Evolutionary conservation across 2,888 invertebrate species (phyloP).

Genomic region (Fissipunctia ypsillon): DNA sequence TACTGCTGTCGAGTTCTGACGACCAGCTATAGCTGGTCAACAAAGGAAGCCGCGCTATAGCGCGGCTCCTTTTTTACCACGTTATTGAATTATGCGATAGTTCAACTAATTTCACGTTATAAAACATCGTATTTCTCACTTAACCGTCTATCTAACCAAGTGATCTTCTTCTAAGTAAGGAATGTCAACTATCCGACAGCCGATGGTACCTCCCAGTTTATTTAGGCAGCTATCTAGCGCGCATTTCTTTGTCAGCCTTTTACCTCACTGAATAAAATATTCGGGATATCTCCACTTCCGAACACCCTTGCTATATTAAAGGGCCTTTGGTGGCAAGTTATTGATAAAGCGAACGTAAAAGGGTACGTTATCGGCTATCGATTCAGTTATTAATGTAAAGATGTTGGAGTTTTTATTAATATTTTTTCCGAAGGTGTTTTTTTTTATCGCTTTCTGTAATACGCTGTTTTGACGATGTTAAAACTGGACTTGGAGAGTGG

Average conservation of each 20-base stretch:
- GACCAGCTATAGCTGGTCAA: no score
- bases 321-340: constrained; percentile 76
- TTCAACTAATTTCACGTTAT: background rate
- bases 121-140: background rate
- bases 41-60: no score
- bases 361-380: constrained; percentile 71
- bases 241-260: constrained; percentile 89
- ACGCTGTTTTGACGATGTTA: background rate
- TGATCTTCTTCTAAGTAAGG: constrained; percentile 34
- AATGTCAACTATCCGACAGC: constrained; percentile 60
- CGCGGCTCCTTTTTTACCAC: no score
- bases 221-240: constrained; percentile 86
- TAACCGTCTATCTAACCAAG: background rate
- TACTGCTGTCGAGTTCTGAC: no score
- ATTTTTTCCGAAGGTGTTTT: constrained; percentile 47
- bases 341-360: constrained; percentile 76
- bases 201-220: constrained; percentile 79
- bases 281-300: constrained; percentile 85
- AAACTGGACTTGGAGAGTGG: background rate
- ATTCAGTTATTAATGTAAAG: constrained; percentile 70
- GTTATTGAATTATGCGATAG: no score
- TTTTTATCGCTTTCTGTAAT: constrained; percentile 17
- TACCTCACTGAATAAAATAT: constrained; percentile 88
- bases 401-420: constrained; percentile 53
- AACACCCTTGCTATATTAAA: constrained; percentile 81